Evolutionary conservation across 2,113 vertebrate species (phyloP), one percentile per base, ranked within the genome.

Genomic region (Cairina moschata): DNA sequence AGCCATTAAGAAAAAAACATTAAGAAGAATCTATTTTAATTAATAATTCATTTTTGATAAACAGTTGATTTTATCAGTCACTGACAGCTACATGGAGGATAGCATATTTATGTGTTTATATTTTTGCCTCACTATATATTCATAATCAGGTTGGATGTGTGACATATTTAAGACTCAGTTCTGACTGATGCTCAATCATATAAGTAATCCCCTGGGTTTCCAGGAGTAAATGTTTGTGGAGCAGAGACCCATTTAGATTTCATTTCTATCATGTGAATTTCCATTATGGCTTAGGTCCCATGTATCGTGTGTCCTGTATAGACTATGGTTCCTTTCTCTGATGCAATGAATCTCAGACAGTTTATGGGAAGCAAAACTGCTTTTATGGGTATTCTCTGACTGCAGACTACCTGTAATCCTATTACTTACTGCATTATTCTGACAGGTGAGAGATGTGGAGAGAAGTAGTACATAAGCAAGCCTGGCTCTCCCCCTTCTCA

Each of bases 1-100:
- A 92, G 31, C 65, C 38, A 86, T 79, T 87, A 46, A 83, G 62
- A 50, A 82, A 77, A 73, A 44, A 46, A 46, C 72, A 63, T 59
- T 55, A 78, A 62, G 62, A 79, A 66, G 31, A 54, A 48, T 74
- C 54, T 67, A 29, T 69, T 94, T 94, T 95, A 96, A 94, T 96
- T 96, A 94, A 91, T 85, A 83, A 90, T 93, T 83, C 8, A 44
- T 78, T 94, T 91, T 78, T 2, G 6, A 68, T 95, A 93, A 81
- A 42, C 80, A 93, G 66, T 38, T 88, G 88, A 94, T 72, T 90
- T 73, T 93, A 50, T 84, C 66, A 91, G 81, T 83, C 58, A 23
- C 56, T 86, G 76, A 78, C 83, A 92, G 62, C 62, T 68, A 58
- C 62, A 31, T 9, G 40, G 73, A 81, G 22, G 68, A 83, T 36